Evolutionary conservation across 2,113 vertebrate genomes (phyloP).

Genomic region (Tachuris rubrigastra): DNA sequence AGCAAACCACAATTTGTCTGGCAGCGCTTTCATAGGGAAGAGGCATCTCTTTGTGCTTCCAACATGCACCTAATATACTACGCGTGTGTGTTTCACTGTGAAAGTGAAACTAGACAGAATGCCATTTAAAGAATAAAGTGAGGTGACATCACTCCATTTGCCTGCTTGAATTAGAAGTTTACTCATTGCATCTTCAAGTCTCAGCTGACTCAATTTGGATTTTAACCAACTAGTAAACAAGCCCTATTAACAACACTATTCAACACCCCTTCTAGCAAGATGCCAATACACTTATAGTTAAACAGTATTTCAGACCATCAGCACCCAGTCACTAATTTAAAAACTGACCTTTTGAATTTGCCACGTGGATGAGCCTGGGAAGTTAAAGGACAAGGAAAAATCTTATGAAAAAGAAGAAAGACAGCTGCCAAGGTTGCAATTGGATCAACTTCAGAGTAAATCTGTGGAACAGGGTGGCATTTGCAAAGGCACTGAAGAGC

Average conservation of each 20-base stretch:
- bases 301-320: constrained; percentile 26
- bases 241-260: constrained; percentile 53
- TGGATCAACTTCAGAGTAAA: constrained; percentile 71
- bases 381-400: constrained; percentile 60
- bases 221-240: constrained; percentile 68
- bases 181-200: constrained; percentile 29
- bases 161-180: constrained; percentile 56
- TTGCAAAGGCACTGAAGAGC: constrained; percentile 66
- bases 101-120: constrained; percentile 63
- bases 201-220: constrained; percentile 62
- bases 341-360: constrained; percentile 43
- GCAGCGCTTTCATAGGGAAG: not conserved
- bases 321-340: constrained; percentile 18
- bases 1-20: not conserved
- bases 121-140: constrained; percentile 30
- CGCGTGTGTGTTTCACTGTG: constrained; percentile 1
- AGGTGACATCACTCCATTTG: constrained; percentile 52
- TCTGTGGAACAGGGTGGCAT: constrained; percentile 64
- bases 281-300: constrained; percentile 14
- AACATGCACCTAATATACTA: not conserved
- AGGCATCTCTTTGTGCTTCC: not conserved
- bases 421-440: constrained; percentile 70
- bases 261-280: constrained; percentile 38
- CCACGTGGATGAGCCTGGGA: not conserved
- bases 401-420: constrained; percentile 65